Base-by-base conservation (phyloP, 2,888 invertebrate species). In the Ommatoiulus sabulosus region DNA sequence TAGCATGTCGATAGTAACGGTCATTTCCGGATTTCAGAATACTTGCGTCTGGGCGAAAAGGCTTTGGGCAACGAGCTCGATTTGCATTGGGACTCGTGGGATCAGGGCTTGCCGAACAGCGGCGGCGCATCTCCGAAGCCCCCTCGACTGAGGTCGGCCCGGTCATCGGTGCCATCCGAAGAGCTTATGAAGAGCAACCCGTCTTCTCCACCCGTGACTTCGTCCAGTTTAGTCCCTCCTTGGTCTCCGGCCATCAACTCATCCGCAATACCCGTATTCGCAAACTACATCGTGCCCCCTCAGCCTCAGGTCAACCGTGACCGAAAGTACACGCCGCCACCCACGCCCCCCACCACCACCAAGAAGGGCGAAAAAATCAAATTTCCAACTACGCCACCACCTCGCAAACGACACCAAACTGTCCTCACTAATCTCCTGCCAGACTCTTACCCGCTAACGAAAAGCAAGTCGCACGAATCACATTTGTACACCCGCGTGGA, bases 31-130 rank as follows among this genome's bases (percentile, higher is more conserved):
- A 80, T 80, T 80, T 10, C 92, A 95, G 95, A 95, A 91, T 94
- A 94, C 86, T 93, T 95, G 90, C 92, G 94, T 90, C 93, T 93
- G 86, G 95, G 94, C 87, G 95, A 94, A 89, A 93, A 93, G 90
- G 93, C 94, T 87, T 44, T 46, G 95, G 90, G 94, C 88, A 90
- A 90, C 85, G 94, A 94, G 91, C 93, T 95, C 92, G 95, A 95
- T 90, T 94, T 98, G 91, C 97, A 97, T 93, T 98, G 98, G 98
- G 98, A 98, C 93, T 97, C 97, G 8, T 98, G 97, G 97, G 97
- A 97, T 93, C 95, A 95, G 92, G 91, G 91, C 20, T 91, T 91
- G 89, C 91, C 91, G n/a, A 92, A 90, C 93, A 92, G 90, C 93
- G 93, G 90, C 7, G 90, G 89, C 44, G 90, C 91, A 85, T 90